Evolutionary conservation across 2,113 vertebrate genomes (phyloP), one percentile per base, ranked within the genome.

Genomic region (Illadopsis cleaveri): DNA sequence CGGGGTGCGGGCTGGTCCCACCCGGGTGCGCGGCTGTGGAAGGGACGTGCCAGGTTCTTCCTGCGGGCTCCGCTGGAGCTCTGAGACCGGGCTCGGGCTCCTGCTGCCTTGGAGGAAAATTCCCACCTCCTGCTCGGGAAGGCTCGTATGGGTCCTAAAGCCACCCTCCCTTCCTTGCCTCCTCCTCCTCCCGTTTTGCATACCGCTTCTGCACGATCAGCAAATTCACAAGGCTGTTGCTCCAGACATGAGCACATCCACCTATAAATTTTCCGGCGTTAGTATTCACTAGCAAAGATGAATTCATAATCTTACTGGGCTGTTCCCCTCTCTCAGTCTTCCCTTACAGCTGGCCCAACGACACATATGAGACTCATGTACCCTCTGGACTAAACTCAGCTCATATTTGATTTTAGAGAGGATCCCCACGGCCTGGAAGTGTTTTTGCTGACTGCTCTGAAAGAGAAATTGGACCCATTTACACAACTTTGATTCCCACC

Each of bases 61-160:
- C 91, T 57, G 70, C 42, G 30, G 65, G 86, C 87, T 95, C 94
- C 13, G 86, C 87, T 3, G 91, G 73, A 76, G 94, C 93, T 95
- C 83, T 90, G 88, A 54, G 40, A 7, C 50, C 60, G 68, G 24
- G 79, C 84, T 94, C 54, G 40, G 76, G 84, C 91, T 96, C 81
- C 95, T 22, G 83, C 95, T 84, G 95, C 90, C 94, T 96, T 20
- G 65, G 76, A 93, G 86, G 70, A 95, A 80, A 91, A 91, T 86
- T 97, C 96, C 96, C 93, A 96, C 95, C 96, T 96, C 96, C 96
- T 75, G 93, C 82, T 91, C 89, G 30, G 57, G 28, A 64, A 83
- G 88, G 62, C 64, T 94, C 85, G 81, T 88, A 15, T 5, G 90
- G 95, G 97, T 97, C 96, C 97, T 97, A 97, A 88, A 96, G 92